Percentiles rank a stretch among this genome's conserved stretches.
Evolutionary conservation across 1,140 invertebrate genomes (phyloP).

Genomic region (Orussus abietinus): DNA sequence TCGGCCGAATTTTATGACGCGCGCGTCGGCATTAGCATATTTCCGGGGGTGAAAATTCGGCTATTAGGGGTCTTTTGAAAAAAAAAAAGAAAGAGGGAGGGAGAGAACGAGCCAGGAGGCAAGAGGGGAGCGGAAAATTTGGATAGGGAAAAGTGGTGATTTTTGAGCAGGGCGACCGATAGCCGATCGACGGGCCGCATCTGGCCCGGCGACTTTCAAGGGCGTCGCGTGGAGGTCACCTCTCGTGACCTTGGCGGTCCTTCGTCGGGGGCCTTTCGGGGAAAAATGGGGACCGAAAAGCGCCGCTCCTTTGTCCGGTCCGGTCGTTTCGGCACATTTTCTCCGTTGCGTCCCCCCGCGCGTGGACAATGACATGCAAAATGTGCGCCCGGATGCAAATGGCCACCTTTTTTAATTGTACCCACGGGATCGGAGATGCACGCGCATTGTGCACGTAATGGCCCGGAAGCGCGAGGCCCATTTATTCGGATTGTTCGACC

Average conservation of each 20-base stretch:
- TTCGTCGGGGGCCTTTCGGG: constrained; percentile 35
- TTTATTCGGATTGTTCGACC: constrained; percentile 10
- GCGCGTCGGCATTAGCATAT: constrained; percentile 49
- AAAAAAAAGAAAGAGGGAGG: constrained; percentile 20
- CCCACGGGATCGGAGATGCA: constrained; percentile 20
- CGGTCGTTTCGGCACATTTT: too few species aligned
- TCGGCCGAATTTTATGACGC: too few species aligned
- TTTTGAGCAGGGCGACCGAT: constrained; percentile 29
- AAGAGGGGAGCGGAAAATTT: constrained; percentile 10
- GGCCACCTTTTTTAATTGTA: constrained; percentile 44
- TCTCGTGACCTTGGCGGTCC: constrained; percentile 38
- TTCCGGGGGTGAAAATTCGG: constrained; percentile 38
- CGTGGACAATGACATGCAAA: constrained; percentile 47
- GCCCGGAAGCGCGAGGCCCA: constrained; percentile 17
- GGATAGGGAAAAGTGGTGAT: constrained; percentile 25
- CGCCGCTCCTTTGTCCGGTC: too few species aligned
- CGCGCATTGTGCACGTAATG: constrained; percentile 37
- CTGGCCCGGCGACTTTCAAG: constrained; percentile 28
- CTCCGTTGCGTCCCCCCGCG: constrained; percentile 19
- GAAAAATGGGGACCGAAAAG: constrained; percentile 42
- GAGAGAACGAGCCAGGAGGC: constrained; percentile 23
- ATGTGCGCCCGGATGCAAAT: constrained; percentile 37
- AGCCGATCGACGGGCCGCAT: constrained; percentile 37
- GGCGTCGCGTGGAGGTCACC: constrained; percentile 35
- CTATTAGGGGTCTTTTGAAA: constrained; percentile 39